phyloP scores from a whole-genome alignment of 2,888 invertebrate genomes.

The Troides aeacus region DNA sequence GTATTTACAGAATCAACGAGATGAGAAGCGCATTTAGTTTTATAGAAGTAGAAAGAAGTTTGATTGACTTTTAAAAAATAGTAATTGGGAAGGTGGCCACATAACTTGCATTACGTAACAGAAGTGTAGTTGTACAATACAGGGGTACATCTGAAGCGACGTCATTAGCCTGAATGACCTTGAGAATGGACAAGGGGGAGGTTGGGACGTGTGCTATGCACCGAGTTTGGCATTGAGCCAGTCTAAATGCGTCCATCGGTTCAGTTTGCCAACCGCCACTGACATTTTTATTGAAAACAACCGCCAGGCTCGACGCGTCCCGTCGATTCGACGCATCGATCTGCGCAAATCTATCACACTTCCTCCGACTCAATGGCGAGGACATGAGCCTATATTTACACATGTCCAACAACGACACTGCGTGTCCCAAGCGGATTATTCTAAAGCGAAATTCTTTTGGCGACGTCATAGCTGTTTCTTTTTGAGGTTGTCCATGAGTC shows the following conservation, averaged over 20 bases:
- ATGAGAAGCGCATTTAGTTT: neutral
- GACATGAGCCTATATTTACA: constrained; percentile 67
- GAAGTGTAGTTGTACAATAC: neutral
- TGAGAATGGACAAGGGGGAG: constrained; percentile 59
- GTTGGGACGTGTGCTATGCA: constrained; percentile 55
- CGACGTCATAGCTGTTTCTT: constrained; percentile 44
- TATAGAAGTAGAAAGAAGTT: neutral
- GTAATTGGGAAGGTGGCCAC: too few relatives aligned
- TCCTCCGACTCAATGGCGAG: constrained; percentile 78
- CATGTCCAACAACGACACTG: constrained; percentile 54
- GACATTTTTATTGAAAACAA: constrained; percentile 78
- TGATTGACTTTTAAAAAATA: neutral
- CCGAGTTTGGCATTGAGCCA: constrained; percentile 65
- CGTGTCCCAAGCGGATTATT: constrained; percentile 36
- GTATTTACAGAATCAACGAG: neutral
- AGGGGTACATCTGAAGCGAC: constrained; percentile 34
- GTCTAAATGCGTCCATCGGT: constrained; percentile 70
- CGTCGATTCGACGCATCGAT: constrained; percentile 60
- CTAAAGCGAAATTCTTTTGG: constrained; percentile 45
- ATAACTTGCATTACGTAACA: too few relatives aligned
- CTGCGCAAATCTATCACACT: constrained; percentile 68
- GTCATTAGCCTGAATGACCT: constrained; percentile 61
- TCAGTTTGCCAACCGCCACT: constrained; percentile 65
- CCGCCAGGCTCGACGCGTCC: constrained; percentile 65
- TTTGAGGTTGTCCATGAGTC: constrained; percentile 31